A percentile compares a stretch with the other conserved stretches of the same genome.
phyloP scores from a whole-genome alignment of 2,888 invertebrate genomes.

The Baccha elongata region DNA sequence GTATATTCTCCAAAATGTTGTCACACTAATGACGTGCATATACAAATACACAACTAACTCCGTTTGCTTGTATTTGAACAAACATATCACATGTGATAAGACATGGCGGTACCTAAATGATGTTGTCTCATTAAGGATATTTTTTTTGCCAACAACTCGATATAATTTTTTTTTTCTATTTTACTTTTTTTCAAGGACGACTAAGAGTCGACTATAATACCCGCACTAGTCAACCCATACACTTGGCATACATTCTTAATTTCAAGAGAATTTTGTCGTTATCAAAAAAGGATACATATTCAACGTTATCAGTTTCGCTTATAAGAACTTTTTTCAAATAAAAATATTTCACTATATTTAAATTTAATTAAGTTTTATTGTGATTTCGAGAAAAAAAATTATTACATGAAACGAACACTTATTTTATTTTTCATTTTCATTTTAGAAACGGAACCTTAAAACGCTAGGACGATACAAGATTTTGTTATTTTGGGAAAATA shows the following conservation, averaged over 20 bases:
- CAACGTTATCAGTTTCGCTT: slow-evolving; percentile 22
- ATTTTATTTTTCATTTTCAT: not conserved
- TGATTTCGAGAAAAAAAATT: not conserved
- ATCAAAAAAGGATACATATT: slow-evolving; percentile 10
- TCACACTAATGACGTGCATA: slow-evolving; percentile 16
- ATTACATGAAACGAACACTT: slow-evolving; percentile 31
- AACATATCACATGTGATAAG: slow-evolving; percentile 13
- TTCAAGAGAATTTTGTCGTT: slow-evolving; percentile 19
- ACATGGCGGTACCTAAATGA: slow-evolving; percentile 1
- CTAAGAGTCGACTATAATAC: slow-evolving; percentile 23
- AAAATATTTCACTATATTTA: too few species aligned
- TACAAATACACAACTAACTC: slow-evolving; percentile 29
- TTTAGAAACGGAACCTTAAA: slow-evolving; percentile 43
- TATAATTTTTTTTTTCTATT: not conserved
- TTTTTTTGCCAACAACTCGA: not conserved
- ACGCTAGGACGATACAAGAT: slow-evolving; percentile 56
- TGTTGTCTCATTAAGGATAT: slow-evolving; percentile 37
- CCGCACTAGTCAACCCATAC: slow-evolving; percentile 29
- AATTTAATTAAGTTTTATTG: not conserved
- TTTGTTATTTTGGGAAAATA: slow-evolving; percentile 32
- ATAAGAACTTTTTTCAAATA: not conserved
- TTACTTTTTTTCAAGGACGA: slow-evolving; percentile 35
- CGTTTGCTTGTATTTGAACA: slow-evolving; percentile 13
- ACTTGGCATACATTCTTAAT: slow-evolving; percentile 28
- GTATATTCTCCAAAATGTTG: slow-evolving; percentile 19